Evolutionary conservation across 1,140 invertebrate species (phyloP).

Genomic region (Sesamia nonagrioides): DNA sequence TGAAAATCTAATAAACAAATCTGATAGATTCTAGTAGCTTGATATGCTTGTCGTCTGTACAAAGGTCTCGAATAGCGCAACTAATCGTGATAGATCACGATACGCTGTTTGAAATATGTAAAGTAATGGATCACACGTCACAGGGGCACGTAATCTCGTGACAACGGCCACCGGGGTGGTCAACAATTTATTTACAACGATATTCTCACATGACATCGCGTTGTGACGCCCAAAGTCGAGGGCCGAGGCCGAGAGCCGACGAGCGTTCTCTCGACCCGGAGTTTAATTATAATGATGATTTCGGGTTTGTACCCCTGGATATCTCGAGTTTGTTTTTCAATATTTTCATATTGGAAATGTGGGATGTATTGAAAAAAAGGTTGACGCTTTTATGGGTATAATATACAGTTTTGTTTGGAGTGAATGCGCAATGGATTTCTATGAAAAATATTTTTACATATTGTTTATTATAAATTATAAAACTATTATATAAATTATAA

Average conservation of each 20-base stretch:
- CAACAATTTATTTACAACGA: constrained; percentile 62
- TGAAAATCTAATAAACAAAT: too few relatives aligned
- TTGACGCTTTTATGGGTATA: not conserved
- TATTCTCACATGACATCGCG: constrained; percentile 59
- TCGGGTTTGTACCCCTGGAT: constrained; percentile 18
- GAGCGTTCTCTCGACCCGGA: constrained; percentile 10
- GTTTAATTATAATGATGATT: constrained; percentile 50
- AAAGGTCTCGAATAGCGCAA: too few relatives aligned
- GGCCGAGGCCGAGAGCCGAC: constrained; percentile 14
- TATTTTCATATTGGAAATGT: constrained; percentile 17
- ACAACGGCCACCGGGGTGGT: constrained; percentile 59
- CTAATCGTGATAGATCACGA: too few relatives aligned
- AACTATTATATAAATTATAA: too few relatives aligned
- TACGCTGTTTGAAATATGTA: constrained; percentile 46
- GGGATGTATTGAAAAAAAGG: constrained; percentile 29
- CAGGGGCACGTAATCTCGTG: constrained; percentile 57
- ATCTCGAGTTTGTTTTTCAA: constrained; percentile 20
- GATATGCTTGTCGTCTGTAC: too few relatives aligned
- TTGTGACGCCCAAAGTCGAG: constrained; percentile 34
- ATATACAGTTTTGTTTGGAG: not conserved
- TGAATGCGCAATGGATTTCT: not conserved
- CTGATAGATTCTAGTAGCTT: too few relatives aligned
- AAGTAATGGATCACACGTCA: constrained; percentile 55
- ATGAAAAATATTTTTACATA: constrained; percentile 1
- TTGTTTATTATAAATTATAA: too few relatives aligned